Base-by-base conservation (phyloP, 2,888 invertebrate genomes). In the Drosophila villosipedis region DNA sequence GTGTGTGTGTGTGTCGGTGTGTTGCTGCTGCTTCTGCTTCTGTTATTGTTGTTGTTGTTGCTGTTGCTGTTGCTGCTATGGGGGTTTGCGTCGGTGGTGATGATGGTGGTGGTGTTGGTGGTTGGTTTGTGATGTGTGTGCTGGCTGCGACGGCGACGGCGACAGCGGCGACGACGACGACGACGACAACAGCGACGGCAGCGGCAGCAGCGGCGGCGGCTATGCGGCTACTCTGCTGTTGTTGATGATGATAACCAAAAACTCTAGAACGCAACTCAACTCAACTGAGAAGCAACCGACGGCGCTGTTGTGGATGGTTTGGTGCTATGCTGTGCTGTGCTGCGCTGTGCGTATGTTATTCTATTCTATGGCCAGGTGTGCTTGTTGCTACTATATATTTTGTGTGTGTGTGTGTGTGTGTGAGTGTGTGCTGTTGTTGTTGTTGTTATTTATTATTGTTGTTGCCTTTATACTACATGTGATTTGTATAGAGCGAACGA, bases 401-500 rank as follows among this genome's bases (percentile, higher is more conserved):
- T 30, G 3, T 22, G 31, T 52, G 4, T 58, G 31, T 52, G 4
- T 57, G 55, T 57, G 58, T 63, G 2, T n/a, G 30, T 33, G 16
- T 25, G 25, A 25, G 25, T 43, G 58, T 41, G n/a, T 39, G 39
- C 55, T 33, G 33, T 12, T 37, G 19, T 0, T 82, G 55, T 61
- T 80, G 35, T 37, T 68, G 54, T 73, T 74, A 61, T 72, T 79
- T 80, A 71, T 76, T 63, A 53, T 61, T 78, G 63, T 78, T 83
- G 80, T 52, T 83, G 73, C 75, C 68, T 86, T 75, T 82, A 68
- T 60, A 69, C 58, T 76, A 79, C 76, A 68, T 83, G 72, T 81
- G 75, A 91, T 80, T 86, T 85, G 83, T 90, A 91, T 90, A 91
- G 91, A 92, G 92, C 92, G 89, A 91, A 89, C 92, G 84, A 91